These are phyloP conservation scores for Sparus aurata DNA, from an alignment of 2,797 vertebrate species.

Conservation along the genomic window DNA sequence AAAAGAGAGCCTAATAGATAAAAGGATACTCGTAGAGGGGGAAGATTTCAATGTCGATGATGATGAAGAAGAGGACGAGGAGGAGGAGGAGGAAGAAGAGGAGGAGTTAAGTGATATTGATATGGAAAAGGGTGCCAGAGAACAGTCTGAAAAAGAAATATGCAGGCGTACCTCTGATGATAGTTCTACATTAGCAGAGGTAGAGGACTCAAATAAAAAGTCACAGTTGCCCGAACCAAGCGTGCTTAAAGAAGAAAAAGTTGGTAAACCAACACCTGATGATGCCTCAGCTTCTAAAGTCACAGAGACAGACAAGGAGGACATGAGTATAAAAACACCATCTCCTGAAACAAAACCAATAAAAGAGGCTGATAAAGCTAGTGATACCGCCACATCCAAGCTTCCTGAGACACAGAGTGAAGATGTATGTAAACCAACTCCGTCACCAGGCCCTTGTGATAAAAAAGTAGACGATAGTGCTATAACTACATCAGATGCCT, in stretches of 20 bases:
- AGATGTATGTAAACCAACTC: slow-evolving; percentile 22
- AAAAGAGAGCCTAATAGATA: slow-evolving; percentile 77
- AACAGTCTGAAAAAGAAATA: slow-evolving; percentile 94
- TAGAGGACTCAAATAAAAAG: slow-evolving; percentile 70
- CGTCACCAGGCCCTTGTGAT: slow-evolving; percentile 12
- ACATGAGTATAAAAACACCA: slow-evolving; percentile 21
- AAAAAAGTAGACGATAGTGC: slow-evolving; percentile 20
- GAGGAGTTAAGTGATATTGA: slow-evolving; percentile 92
- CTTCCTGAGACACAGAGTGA: slow-evolving; percentile 53
- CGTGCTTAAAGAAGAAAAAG: slow-evolving; percentile 48
- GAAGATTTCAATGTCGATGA: slow-evolving; percentile 82
- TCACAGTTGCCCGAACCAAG: slow-evolving; percentile 43
- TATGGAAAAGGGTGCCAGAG: slow-evolving; percentile 95
- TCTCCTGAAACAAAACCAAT: slow-evolving; percentile 51
- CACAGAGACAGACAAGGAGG: slow-evolving; percentile 39
- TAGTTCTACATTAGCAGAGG: slow-evolving; percentile 43
- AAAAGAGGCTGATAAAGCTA: slow-evolving; percentile 68
- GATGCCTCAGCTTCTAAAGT: slow-evolving; percentile 39
- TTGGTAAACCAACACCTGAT: slow-evolving; percentile 47
- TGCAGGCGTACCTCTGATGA: slow-evolving; percentile 74
- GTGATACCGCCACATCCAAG: slow-evolving; percentile 49
- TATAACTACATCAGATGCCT: slow-evolving; percentile 12
- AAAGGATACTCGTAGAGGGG: slow-evolving; percentile 83
- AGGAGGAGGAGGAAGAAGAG: slow-evolving; percentile 79
- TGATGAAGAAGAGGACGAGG: slow-evolving; percentile 79